Base-by-base conservation (phyloP, 2,797 vertebrate genomes). In the Girardinus metallicus region DNA sequence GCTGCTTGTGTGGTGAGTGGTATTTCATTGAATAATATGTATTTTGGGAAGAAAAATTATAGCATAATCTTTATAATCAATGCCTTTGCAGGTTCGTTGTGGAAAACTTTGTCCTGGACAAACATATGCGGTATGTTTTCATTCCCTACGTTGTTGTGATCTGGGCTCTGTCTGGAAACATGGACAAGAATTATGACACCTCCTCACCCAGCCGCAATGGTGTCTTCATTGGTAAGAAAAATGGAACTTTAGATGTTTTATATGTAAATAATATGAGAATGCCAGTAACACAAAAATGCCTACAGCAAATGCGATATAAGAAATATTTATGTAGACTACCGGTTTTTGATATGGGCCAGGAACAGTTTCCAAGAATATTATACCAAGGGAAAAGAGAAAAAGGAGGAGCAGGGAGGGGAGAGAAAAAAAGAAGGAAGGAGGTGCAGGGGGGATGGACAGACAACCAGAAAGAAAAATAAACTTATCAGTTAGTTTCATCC, bases 71-170 rank as follows among this genome's bases (percentile, higher is more conserved):
- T 74, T 16, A 78, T 5, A 78, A 44, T 51, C 5, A 8, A 12
- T 0, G 1, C 29, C 2, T 82, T 86, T 36, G 3, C 85, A 97
- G 96, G 96, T 96, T 96, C 93, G 84, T 92, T 73, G 68, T 97
- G 83, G 96, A 98, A 91, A 97, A 96, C 85, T 82, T 93, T 74
- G 29, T 95, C 29, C 86, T 98, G 71, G 96, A 96, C 76, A 95
- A 95, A 71, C 94, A 97, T 2, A 87, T 97, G 66, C 83, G 95
- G n/a, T 97, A 97, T 57, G 91, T 96, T 80, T 89, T 96, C 75
- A 95, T 95, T 7, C 66, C 91, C 73, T 97, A 97, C 81, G 95
- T 95, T 0, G 95, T 97, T 55, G 87, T 97, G 62, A 96, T 97
- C 77, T 91, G 94, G 92, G 96, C 95, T 15, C 79, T 96, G 76